Conservation (phyloP, 2,888 invertebrate genomes). For the Melanophora roralis region DNA sequence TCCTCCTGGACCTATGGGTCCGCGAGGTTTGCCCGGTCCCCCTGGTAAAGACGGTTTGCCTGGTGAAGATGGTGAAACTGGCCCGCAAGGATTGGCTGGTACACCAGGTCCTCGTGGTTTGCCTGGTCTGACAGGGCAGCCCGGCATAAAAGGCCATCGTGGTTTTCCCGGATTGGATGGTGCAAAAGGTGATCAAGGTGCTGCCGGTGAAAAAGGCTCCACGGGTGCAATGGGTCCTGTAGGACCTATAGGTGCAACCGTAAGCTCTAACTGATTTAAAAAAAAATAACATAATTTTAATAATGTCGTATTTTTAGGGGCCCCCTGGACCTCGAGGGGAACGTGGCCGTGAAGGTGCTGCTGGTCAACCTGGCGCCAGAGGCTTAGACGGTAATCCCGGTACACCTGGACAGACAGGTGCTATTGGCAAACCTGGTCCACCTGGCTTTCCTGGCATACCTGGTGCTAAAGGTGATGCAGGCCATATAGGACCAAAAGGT, state of each 20-base stretch:
- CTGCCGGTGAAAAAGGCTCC: conserved; percentile 86
- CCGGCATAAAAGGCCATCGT: conserved; percentile 89
- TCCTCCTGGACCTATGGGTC: conserved; percentile 83
- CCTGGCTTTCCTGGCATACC: conserved; percentile 90
- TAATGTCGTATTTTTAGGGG: conserved; percentile 79
- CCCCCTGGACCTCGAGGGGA: conserved; percentile 89
- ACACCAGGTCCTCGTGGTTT: conserved; percentile 86
- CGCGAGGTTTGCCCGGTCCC: conserved; percentile 84
- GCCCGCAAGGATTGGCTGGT: conserved; percentile 84
- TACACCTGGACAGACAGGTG: conserved; percentile 82
- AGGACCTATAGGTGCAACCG: conserved; percentile 82
- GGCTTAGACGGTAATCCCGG: conserved; percentile 89
- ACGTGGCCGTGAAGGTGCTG: conserved; percentile 88
- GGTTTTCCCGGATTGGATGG: conserved; percentile 89
- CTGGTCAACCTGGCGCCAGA: conserved; percentile 86
- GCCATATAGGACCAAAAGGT: conserved; percentile 86
- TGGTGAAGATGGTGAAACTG: conserved; percentile 89
- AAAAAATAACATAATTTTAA: no score
- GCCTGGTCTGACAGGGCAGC: conserved; percentile 86
- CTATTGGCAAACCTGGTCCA: conserved; percentile 88
- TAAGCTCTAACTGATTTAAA: conserved; percentile 59
- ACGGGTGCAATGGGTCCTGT: conserved; percentile 84
- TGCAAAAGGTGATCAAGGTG: conserved; percentile 88
- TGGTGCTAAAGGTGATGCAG: conserved; percentile 89
- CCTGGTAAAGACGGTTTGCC: conserved; percentile 86